Conservation (phyloP, 2,113 vertebrate genomes). For the Marmota monax region DNA sequence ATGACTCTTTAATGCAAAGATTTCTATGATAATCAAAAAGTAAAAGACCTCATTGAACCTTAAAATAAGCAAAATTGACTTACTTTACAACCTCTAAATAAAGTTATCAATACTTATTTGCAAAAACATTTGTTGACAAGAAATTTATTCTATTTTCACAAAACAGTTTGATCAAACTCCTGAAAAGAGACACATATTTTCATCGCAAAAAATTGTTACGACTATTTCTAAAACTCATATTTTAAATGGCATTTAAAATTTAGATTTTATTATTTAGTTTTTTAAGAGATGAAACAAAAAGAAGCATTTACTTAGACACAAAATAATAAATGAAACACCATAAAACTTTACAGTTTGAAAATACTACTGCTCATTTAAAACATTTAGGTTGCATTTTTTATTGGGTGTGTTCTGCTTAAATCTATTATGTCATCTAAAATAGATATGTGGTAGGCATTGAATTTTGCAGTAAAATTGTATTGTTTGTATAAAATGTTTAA, state of each 20-base stretch:
- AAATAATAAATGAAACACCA: neutral
- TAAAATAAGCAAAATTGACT: neutral
- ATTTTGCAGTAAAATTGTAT: neutral
- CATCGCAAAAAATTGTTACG: neutral
- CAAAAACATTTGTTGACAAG: neutral
- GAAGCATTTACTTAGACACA: neutral
- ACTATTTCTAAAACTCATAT: neutral
- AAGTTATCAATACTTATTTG: neutral
- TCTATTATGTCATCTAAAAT: neutral
- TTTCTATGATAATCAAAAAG: neutral
- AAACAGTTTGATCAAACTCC: neutral
- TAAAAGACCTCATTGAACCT: neutral
- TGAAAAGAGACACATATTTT: neutral
- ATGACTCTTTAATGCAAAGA: neutral
- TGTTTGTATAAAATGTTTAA: neutral
- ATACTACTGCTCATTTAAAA: neutral
- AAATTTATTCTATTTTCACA: neutral
- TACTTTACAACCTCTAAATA: neutral
- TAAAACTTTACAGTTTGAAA: neutral
- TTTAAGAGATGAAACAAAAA: neutral
- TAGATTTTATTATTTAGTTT: neutral
- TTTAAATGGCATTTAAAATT: neutral
- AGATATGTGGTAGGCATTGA: rapidly evolving
- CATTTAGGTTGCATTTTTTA: neutral
- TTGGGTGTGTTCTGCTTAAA: neutral